These are phyloP conservation scores for Ptychochromis oligacanthus DNA, from an alignment of 2,113 vertebrate genomes.

Conservation along the genomic window DNA sequence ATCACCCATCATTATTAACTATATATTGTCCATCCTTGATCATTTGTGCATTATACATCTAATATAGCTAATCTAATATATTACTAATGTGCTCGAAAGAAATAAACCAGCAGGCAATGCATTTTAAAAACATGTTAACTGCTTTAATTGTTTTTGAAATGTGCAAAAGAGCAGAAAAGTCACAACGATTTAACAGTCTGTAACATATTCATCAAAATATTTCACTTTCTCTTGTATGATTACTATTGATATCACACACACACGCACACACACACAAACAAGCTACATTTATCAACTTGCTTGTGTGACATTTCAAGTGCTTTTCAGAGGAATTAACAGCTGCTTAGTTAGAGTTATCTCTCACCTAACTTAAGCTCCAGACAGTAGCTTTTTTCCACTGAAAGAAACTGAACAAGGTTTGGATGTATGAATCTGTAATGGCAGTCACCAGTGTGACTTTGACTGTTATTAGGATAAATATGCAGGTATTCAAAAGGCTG, in stretches of 20 bases:
- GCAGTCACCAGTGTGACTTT: not conserved
- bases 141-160: not conserved
- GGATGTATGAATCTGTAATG: not conserved
- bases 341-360: not conserved
- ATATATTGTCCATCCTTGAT: too few relatives aligned
- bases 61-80: rapidly evolving
- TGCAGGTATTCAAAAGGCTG: not conserved
- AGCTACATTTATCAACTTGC: too few relatives aligned
- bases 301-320: too few relatives aligned
- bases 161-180: not conserved
- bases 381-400: too few relatives aligned
- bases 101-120: rapidly evolving
- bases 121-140: not conserved
- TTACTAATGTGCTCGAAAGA: not conserved
- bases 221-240: too few relatives aligned
- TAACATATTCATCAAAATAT: too few relatives aligned
- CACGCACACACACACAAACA: too few relatives aligned
- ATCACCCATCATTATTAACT: too few relatives aligned
- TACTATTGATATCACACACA: too few relatives aligned
- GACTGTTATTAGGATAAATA: not conserved
- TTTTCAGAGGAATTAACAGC: too few relatives aligned
- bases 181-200: not conserved
- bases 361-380: not conserved
- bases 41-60: too few relatives aligned
- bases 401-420: not conserved